Percentiles rank a stretch among this genome's conserved stretches.
Evolutionary conservation across 2,888 invertebrate genomes (phyloP).

Genomic region (Temnothorax ravouxi): DNA sequence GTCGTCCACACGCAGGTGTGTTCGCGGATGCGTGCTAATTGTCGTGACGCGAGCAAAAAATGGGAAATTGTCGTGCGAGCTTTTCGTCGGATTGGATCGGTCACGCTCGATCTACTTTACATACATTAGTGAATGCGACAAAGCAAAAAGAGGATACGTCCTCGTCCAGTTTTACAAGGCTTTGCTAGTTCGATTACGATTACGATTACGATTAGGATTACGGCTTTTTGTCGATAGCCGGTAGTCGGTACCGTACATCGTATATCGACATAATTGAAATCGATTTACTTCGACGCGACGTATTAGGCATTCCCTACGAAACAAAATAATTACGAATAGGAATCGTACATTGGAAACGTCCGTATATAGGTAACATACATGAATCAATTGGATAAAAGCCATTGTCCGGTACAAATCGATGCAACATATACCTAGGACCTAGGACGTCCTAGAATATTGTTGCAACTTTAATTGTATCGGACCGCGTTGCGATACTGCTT

Average conservation of each 20-base stretch:
- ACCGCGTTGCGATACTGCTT: no score
- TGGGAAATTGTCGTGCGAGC: slow-evolving; percentile 9
- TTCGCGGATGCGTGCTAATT: slow-evolving; percentile 10
- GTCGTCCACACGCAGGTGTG: neutral
- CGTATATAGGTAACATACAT: neutral
- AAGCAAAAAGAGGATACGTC: neutral
- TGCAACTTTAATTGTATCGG: neutral
- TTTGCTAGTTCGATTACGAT: slow-evolving; percentile 9
- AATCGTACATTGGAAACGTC: neutral
- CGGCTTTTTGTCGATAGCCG: slow-evolving; percentile 6
- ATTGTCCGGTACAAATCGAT: slow-evolving; percentile 16
- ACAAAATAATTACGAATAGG: slow-evolving; percentile 3
- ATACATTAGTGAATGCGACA: neutral
- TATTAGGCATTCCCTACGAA: neutral
- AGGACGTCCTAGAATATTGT: neutral
- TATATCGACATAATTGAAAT: slow-evolving; percentile 40
- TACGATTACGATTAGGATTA: slow-evolving; percentile 20
- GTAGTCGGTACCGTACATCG: neutral
- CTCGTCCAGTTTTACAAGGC: neutral
- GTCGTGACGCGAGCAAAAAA: slow-evolving; percentile 20
- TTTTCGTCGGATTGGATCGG: slow-evolving; percentile 22
- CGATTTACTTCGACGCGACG: slow-evolving; percentile 29
- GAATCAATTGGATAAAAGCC: slow-evolving; percentile 17
- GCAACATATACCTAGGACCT: no score
- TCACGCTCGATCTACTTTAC: slow-evolving; percentile 46